Evolutionary conservation across 1,140 invertebrate species (phyloP), one percentile per base, ranked within the genome.

Genomic region (Helicoverpa zea): DNA sequence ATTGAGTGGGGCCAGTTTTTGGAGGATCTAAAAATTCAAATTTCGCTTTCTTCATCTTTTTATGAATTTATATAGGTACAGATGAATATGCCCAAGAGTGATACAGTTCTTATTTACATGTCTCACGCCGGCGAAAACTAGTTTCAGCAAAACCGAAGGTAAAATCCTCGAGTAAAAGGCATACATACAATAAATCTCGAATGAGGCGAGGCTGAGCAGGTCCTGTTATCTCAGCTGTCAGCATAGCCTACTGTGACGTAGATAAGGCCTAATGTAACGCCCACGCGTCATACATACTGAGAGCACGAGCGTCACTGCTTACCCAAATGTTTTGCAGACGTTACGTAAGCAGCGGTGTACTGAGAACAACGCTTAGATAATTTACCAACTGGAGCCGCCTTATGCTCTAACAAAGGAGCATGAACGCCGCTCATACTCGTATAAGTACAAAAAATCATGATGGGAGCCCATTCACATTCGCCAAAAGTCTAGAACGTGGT

Each of bases 201-300:
- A 11, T 30, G 49, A 54, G 16, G 3, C 49, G 47, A 52, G 49
- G 68, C 47, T 72, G 52, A 54, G 54, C n/a, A 49, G 64, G 64
- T 47, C 35, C 64, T 49, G 64, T 68, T 68, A 68, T 68, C 64
- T 23, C 12, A 14, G 49, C 49, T 52, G 68, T 29, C 49, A 30
- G 68, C 23, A 51, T 11, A 49, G 68, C 49, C 68, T 72, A 49
- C 47, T 30, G 68, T 72, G 68, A 54, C 49, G 68, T 54, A 52
- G 68, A 72, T 72, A 72, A 72, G 23, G 68, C 68, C 49, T 72
- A 72, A 72, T 72, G 68, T 72, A 72, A 52, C 68, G 68, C 68
- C 68, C 29, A 72, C 68, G 49, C 49, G 49, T 54, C 43, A 49
- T 23, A 68, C 49, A 30, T 11, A 12, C 2, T 1, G 16, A 2